Base-by-base conservation (phyloP, 1,140 invertebrate species). In the Drosophila suzukii region DNA sequence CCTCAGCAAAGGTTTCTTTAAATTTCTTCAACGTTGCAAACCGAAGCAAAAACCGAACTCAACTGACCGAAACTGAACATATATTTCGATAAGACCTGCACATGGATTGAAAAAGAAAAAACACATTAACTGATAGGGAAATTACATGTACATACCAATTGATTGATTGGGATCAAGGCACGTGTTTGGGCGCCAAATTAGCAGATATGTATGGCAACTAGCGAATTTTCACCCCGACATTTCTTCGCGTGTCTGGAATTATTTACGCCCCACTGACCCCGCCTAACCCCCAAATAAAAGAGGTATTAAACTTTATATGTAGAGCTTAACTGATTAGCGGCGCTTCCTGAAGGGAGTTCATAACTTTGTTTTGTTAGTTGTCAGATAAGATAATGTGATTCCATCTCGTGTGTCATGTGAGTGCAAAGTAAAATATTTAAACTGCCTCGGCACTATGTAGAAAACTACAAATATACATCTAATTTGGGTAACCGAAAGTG, bases 331-430 rank as follows among this genome's bases (percentile, higher is more conserved):
- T 51, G 65, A 67, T 38, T 43, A 51, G 51, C 12, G 12, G 66
- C 34, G 49, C 63, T 77, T 77, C 74, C 74, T 77, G 55, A 56
- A 75, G 34, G 58, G 74, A 77, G 74, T 68, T 51, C 74, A 77
- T 77, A 76, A 68, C 39, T 61, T 55, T 68, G 73, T 44, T 65
- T 51, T 57, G 72, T 66, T 44, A 54, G 51, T 47, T 62, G 38
- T 3, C 32, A 43, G 73, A 77, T 76, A 77, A 77, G 73, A 77
- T 77, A 68, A 43, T 20, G 27, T 8, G 36, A 39, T 41, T 44
- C 41, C 60, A 47, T 44, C 54, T 55, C 41, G 34, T 49, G 27
- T 68, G 50, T 77, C 74, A 77, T 76, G 73, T 77, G 74, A 77
- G 74, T 77, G 74, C 44, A 61, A 75, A 74, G 58, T 30, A 75